phyloP scores from a whole-genome alignment of 2,113 vertebrate genomes.

The Hippocampus comes region DNA sequence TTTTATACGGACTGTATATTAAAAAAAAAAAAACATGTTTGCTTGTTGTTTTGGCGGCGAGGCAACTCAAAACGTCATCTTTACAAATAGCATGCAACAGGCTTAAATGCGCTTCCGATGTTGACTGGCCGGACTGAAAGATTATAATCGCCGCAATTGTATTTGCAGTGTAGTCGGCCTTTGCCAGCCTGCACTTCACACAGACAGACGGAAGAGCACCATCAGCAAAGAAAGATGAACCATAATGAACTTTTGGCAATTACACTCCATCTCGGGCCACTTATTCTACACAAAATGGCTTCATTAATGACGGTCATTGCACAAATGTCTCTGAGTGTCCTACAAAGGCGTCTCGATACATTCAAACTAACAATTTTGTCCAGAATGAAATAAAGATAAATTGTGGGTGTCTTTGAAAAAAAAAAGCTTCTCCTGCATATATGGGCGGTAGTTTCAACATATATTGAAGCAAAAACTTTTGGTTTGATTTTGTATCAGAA shows the following conservation, averaged over 20 bases:
- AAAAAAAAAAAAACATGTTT: not conserved
- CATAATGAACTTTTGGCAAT: constrained; percentile 70
- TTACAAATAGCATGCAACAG: not conserved
- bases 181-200: constrained; percentile 25
- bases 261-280: constrained; percentile 67
- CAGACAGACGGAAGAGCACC: constrained; percentile 28
- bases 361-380: constrained; percentile 45
- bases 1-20: constrained; percentile 15
- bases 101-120: not conserved
- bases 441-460: constrained; percentile 9
- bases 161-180: constrained; percentile 13
- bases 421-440: constrained; percentile 3
- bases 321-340: constrained; percentile 58
- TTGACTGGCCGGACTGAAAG: not conserved
- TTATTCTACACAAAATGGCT: constrained; percentile 65
- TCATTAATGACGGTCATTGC: constrained; percentile 58
- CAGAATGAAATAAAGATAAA: constrained; percentile 52
- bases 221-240: constrained; percentile 49
- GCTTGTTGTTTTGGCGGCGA: not conserved
- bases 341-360: constrained; percentile 52
- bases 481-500: not conserved
- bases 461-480: not conserved
- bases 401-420: constrained; percentile 38
- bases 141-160: not conserved
- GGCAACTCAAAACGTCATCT: not conserved